These are phyloP conservation scores for Tetramorium parvispinum DNA, from an alignment of 1,140 invertebrate species.

Conservation along the genomic window DNA sequence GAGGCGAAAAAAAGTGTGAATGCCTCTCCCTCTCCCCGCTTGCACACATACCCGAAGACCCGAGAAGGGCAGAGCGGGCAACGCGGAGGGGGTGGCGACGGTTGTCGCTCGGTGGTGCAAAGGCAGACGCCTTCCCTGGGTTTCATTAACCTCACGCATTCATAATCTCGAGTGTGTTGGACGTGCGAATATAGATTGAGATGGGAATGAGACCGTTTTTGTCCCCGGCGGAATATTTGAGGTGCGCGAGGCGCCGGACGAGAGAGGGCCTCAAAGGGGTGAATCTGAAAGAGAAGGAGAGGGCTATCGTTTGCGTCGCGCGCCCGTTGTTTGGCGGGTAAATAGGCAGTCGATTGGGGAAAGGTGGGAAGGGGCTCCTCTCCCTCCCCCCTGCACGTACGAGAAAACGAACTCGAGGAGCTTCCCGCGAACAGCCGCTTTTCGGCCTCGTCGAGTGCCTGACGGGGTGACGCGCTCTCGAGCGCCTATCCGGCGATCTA, in stretches of 20 bases:
- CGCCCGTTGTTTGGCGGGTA: constrained; percentile 77
- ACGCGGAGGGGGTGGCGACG: constrained; percentile 40
- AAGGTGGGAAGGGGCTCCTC: neutral
- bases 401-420: constrained; percentile 53
- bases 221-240: constrained; percentile 76
- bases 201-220: constrained; percentile 84
- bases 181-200: constrained; percentile 85
- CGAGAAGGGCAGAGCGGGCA: neutral
- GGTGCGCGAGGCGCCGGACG: constrained; percentile 67
- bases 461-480: constrained; percentile 53
- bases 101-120: constrained; percentile 76
- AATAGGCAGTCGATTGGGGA: constrained; percentile 80
- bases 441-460: constrained; percentile 26
- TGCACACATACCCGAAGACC: constrained; percentile 6
- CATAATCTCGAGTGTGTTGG: constrained; percentile 83
- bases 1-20: neutral
- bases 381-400: neutral
- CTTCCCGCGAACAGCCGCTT: constrained; percentile 11
- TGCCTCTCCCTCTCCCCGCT: too few relatives aligned
- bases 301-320: constrained; percentile 35
- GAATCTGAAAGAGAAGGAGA: constrained; percentile 75
- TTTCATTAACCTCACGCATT: constrained; percentile 86
- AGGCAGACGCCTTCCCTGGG: constrained; percentile 80
- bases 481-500: constrained; percentile 79
- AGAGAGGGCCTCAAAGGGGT: constrained; percentile 73